Evolutionary conservation across 2,888 invertebrate species (phyloP).

Genomic region (Noctua comes): DNA sequence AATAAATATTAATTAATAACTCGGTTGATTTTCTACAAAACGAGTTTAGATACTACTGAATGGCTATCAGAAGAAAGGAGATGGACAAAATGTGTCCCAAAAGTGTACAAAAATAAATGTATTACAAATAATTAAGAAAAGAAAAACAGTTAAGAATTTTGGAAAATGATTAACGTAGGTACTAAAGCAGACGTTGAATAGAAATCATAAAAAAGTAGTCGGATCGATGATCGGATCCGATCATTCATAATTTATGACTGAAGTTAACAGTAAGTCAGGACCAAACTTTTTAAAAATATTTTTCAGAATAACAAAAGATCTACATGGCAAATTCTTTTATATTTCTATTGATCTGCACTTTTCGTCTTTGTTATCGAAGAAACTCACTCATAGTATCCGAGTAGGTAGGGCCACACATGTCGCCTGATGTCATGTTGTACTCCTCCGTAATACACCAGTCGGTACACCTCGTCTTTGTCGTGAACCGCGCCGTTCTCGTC

Average conservation of each 20-base stretch:
- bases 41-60: not conserved
- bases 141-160: too few species aligned
- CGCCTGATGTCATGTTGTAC: slow-evolving; percentile 94
- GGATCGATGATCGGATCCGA: too few species aligned
- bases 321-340: not conserved
- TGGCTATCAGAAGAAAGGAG: not conserved
- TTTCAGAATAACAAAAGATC: not conserved
- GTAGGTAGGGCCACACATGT: slow-evolving; percentile 96
- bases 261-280: not conserved
- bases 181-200: too few species aligned
- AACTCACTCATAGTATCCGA: slow-evolving; percentile 94
- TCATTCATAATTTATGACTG: too few species aligned
- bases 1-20: not conserved
- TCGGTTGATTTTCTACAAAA: not conserved
- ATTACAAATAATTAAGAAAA: too few species aligned
- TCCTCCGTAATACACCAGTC: slow-evolving; percentile 96
- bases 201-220: too few species aligned
- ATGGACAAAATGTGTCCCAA: too few species aligned
- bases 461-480: slow-evolving; percentile 93
- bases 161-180: too few species aligned
- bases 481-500: slow-evolving; percentile 90
- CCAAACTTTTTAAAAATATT: not conserved
- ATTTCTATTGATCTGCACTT: not conserved
- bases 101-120: too few species aligned
- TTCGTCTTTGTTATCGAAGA: not conserved